Conservation (phyloP, 1,140 invertebrate species). For the Neelides sp. region DNA sequence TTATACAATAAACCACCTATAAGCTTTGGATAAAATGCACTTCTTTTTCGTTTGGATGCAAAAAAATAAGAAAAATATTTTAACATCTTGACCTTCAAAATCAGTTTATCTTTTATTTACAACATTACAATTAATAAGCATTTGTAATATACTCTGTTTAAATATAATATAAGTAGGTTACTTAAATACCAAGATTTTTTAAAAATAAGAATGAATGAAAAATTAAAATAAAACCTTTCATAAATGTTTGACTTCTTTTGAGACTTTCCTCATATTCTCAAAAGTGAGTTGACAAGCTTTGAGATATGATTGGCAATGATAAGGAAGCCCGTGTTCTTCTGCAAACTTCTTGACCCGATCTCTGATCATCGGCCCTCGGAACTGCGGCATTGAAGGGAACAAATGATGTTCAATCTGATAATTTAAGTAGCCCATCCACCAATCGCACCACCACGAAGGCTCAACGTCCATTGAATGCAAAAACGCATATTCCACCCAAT, state of each 20-base stretch:
- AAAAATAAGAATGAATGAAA: too few species aligned
- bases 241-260: constrained; percentile 18
- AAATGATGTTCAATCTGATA: constrained; percentile 27
- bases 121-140: too few species aligned
- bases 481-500: constrained; percentile 10
- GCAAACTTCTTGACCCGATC: constrained; percentile 20
- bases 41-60: too few species aligned
- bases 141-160: too few species aligned
- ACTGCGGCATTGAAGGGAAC: constrained; percentile 23
- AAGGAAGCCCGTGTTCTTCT: constrained; percentile 22
- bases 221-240: too few species aligned
- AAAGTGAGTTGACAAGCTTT: constrained; percentile 18
- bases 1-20: too few species aligned
- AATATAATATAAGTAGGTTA: too few species aligned
- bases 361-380: constrained; percentile 19
- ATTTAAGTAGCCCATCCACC: constrained; percentile 27
- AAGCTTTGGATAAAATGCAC: too few species aligned
- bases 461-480: not conserved
- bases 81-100: too few species aligned
- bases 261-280: constrained; percentile 17
- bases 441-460: constrained; percentile 13
- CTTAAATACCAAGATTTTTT: too few species aligned
- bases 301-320: constrained; percentile 14
- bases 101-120: too few species aligned
- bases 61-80: too few species aligned